A percentile compares a stretch with the other conserved stretches of the same genome.
phyloP scores from a whole-genome alignment of 2,113 vertebrate genomes.

The Gymnarchus niloticus region DNA sequence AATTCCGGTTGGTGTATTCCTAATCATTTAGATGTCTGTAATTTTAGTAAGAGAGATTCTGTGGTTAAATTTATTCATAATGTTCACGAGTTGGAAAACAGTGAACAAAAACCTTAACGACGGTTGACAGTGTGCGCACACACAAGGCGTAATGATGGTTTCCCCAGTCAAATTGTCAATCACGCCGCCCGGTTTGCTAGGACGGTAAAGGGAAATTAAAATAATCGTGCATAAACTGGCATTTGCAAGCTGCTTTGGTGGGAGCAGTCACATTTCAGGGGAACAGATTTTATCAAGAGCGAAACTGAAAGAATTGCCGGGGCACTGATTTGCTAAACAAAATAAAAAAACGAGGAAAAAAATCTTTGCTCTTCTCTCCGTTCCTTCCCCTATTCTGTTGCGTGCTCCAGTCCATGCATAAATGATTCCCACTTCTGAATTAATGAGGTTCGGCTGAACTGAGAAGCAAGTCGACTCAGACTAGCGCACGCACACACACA shows the following conservation, averaged over 20 bases:
- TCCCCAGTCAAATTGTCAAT: background rate
- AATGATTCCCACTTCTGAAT: conserved; percentile 77
- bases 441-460: conserved; percentile 79
- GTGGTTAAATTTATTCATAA: conserved; percentile 6
- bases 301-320: conserved; percentile 24
- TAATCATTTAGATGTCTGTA: background rate
- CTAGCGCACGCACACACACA: conserved; percentile 23
- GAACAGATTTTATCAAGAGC: conserved; percentile 23
- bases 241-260: background rate
- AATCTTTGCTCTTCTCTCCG: conserved; percentile 31
- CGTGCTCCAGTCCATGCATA: conserved; percentile 57
- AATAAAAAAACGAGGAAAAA: conserved; percentile 31
- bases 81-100: background rate
- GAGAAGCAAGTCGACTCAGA: conserved; percentile 51
- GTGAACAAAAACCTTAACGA: background rate
- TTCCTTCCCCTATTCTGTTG: conserved; percentile 53
- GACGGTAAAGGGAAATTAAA: background rate
- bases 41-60: background rate
- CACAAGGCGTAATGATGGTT: background rate
- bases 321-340: conserved; percentile 31
- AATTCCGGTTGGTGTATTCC: background rate
- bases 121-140: background rate
- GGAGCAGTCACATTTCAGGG: background rate
- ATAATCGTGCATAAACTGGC: background rate
- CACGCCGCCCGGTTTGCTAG: too few species aligned